phyloP scores from a whole-genome alignment of 37 sponge, comb jelly and placozoan genomes.

The Tethya wilhelma region DNA sequence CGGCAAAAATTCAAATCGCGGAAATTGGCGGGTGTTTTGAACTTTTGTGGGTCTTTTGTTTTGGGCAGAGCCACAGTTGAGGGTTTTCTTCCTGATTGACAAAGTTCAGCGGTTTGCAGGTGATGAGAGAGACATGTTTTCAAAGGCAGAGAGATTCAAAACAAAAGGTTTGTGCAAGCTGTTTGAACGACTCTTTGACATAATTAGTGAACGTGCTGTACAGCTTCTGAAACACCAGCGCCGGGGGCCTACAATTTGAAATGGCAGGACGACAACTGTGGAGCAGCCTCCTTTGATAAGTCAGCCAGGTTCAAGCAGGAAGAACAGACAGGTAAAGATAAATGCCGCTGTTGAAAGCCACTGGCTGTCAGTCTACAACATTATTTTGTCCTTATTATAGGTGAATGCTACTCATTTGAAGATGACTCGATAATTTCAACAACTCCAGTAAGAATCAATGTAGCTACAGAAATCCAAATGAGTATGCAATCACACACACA shows the following conservation, averaged over 20 bases:
- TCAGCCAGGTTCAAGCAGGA: slow-evolving; percentile 26
- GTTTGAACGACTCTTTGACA: not conserved
- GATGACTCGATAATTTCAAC: not conserved
- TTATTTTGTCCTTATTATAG: not conserved
- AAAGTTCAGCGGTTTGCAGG: too few species aligned
- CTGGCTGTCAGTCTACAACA: not conserved
- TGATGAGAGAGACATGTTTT: too few species aligned
- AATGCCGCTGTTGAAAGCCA: not conserved
- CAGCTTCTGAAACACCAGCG: slow-evolving; percentile 34
- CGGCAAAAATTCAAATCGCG: too few species aligned
- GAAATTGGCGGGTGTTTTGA: too few species aligned
- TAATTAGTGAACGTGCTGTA: not conserved
- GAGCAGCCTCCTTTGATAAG: slow-evolving; percentile 26
- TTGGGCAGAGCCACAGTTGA: too few species aligned
- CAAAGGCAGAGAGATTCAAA: slow-evolving; percentile 50
- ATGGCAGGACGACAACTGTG: not conserved
- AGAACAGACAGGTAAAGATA: not conserved
- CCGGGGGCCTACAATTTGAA: slow-evolving; percentile 33
- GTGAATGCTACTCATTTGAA: not conserved
- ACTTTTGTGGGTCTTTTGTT: too few species aligned
- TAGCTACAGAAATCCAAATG: too few species aligned
- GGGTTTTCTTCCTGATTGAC: too few species aligned
- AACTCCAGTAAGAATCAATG: not conserved
- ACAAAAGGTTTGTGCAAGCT: slow-evolving; percentile 27
- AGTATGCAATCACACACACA: too few species aligned